These are phyloP conservation scores for Prorops nasuta DNA, from an alignment of 1,140 invertebrate species.

Conservation along the genomic window DNA sequence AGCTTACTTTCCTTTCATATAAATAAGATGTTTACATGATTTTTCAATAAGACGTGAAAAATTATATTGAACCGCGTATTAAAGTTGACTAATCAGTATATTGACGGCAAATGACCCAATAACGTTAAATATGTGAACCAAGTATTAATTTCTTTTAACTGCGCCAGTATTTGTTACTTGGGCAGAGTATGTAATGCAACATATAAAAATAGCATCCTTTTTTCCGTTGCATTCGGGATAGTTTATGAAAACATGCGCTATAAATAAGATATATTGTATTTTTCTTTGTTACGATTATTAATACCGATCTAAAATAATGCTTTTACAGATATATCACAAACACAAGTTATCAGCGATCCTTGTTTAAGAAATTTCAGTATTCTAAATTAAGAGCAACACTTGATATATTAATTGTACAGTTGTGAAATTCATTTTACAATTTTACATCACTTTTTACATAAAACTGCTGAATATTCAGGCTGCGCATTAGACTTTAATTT, in stretches of 20 bases:
- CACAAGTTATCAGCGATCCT: too few species aligned
- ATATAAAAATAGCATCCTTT: conserved; percentile 37
- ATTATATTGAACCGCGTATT: not conserved
- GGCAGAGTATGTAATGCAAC: conserved; percentile 29
- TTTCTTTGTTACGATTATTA: not conserved
- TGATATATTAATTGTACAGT: too few species aligned
- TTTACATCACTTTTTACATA: too few species aligned
- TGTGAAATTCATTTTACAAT: too few species aligned
- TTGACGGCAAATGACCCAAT: too few species aligned
- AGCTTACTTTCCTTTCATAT: not conserved
- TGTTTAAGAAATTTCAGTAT: too few species aligned
- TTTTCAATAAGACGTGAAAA: not conserved
- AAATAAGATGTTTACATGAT: not conserved
- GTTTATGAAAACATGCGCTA: conserved; percentile 20
- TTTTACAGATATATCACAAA: too few species aligned
- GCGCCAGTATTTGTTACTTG: conserved; percentile 21
- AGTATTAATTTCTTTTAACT: not conserved
- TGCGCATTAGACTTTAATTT: too few species aligned
- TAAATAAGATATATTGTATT: not conserved
- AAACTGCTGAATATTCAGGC: too few species aligned
- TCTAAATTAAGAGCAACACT: too few species aligned
- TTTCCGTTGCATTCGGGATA: conserved; percentile 35
- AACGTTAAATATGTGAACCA: not conserved
- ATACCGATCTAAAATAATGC: too few species aligned
- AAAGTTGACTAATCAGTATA: too few species aligned